Base-by-base conservation (phyloP, 2,113 vertebrate genomes). In the Ochotona curzoniae region DNA sequence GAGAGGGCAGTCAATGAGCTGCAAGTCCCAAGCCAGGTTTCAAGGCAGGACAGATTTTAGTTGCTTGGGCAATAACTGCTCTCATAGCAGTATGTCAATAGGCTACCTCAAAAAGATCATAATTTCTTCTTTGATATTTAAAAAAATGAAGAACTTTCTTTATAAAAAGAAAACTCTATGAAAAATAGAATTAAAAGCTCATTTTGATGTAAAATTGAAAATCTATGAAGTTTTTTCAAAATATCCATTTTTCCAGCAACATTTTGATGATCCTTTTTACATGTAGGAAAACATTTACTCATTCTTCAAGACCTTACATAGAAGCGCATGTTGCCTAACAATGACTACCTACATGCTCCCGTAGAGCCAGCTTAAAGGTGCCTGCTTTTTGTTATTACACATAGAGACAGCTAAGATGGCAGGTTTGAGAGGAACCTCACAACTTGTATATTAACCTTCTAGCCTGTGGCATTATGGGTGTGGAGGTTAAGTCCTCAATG, bases 331-430 rank as follows among this genome's bases (percentile, higher is more conserved):
- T 74, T 51, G 49, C 49, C 26, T 76, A 20, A 63, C 25, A 61
- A 10, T 91, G 35, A 86, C 38, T 44, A 44, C 38, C 38, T 63
- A 3, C 1, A 7, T 6, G 32, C 23, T 95, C 86, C n/a, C 11
- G 3, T 44, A 47, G 8, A 8, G 28, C 8, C 70, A 91, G 35
- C 21, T 66, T 13, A 78, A 90, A 64, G 38, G 20, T 64, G 32
- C 23, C 38, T 44, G 32, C 21, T 35, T 74, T 74, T 30, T 14
- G 61, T 20, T 78, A 12, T 0, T 87, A 26, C 47, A 89, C 21
- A 82, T 38, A 85, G 38, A 94, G 51, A 89, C 84, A 64, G 90
- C 67, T 86, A 74, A 87, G 17, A 80, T 67, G 15, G 5, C 1
- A 54, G 2, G 14, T 7, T 64, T 80, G 63, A n/a, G 23, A 71